Evolutionary conservation across 1,140 invertebrate genomes (phyloP).

Genomic region (Cotesia glomerata): DNA sequence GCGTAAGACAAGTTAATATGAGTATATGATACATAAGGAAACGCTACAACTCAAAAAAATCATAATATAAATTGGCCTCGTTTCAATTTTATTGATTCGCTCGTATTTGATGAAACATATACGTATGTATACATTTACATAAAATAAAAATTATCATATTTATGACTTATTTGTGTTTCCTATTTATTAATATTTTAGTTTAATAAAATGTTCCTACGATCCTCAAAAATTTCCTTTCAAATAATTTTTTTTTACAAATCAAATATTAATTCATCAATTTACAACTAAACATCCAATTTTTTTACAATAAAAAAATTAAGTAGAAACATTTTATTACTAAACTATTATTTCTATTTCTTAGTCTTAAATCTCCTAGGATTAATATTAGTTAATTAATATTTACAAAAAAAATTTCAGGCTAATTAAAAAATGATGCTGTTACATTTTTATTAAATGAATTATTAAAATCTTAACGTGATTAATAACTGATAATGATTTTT

Average conservation of each 20-base stretch:
- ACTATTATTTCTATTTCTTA: constrained; percentile 31
- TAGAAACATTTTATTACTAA: constrained; percentile 41
- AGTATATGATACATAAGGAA: background rate
- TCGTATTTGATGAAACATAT: constrained; percentile 46
- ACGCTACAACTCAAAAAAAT: background rate
- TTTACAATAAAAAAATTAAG: constrained; percentile 9
- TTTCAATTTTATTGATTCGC: constrained; percentile 42
- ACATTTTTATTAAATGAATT: constrained; percentile 8
- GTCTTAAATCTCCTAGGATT: constrained; percentile 40
- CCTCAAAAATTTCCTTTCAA: background rate
- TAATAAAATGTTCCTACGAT: background rate
- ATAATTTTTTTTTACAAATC: background rate
- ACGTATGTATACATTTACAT: constrained; percentile 50
- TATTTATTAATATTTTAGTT: constrained; percentile 9
- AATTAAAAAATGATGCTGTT: background rate
- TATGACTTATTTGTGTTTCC: constrained; percentile 32
- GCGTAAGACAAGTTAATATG: background rate
- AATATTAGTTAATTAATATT: constrained; percentile 44
- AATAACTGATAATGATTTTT: too few relatives aligned
- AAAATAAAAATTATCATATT: constrained; percentile 47
- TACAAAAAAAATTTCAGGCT: constrained; percentile 33
- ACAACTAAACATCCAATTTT: background rate
- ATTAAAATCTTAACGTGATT: constrained; percentile 29
- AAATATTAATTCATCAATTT: too few relatives aligned
- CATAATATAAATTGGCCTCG: background rate